Percentiles rank a stretch among this genome's conserved stretches.
Evolutionary conservation across 2,888 invertebrate species (phyloP).

Genomic region (Seira ritae): DNA sequence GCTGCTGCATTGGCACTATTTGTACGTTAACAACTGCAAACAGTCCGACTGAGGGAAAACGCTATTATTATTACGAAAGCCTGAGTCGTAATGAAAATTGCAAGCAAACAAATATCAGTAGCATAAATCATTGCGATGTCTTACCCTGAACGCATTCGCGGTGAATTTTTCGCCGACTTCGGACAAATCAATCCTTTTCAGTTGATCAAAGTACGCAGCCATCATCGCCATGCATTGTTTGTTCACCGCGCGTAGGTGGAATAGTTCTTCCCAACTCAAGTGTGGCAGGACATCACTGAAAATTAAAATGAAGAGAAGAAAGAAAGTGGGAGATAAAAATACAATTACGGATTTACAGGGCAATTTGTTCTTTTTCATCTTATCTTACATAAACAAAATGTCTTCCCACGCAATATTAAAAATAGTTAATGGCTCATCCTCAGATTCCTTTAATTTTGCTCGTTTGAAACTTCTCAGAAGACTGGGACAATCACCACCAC

Average conservation of each 20-base stretch:
- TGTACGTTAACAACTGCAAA: too few relatives aligned
- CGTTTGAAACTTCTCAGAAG: too few relatives aligned
- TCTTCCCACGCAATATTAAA: slow-evolving; percentile 54
- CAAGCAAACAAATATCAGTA: background rate
- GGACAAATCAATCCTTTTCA: slow-evolving; percentile 43
- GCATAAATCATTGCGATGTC: slow-evolving; percentile 14
- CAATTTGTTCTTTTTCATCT: too few relatives aligned
- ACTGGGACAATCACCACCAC: too few relatives aligned
- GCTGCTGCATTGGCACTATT: too few relatives aligned
- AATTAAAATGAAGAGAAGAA: background rate
- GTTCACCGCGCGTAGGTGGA: slow-evolving; percentile 43
- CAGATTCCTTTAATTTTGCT: too few relatives aligned
- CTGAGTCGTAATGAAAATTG: too few relatives aligned
- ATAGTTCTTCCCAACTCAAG: slow-evolving; percentile 60
- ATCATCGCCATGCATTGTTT: slow-evolving; percentile 37
- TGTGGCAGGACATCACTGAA: slow-evolving; percentile 42
- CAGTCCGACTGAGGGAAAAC: too few relatives aligned
- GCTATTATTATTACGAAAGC: too few relatives aligned
- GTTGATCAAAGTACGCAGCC: slow-evolving; percentile 46
- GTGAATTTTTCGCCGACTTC: slow-evolving; percentile 28
- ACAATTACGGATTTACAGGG: too few relatives aligned
- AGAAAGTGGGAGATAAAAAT: background rate
- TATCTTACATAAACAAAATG: slow-evolving; percentile 57
- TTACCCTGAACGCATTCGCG: slow-evolving; percentile 50
- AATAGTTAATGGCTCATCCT: too few relatives aligned